Evolutionary conservation across 2,888 invertebrate species (phyloP), one percentile per base, ranked within the genome.

Genomic region (Caenorhabditis virilis): DNA sequence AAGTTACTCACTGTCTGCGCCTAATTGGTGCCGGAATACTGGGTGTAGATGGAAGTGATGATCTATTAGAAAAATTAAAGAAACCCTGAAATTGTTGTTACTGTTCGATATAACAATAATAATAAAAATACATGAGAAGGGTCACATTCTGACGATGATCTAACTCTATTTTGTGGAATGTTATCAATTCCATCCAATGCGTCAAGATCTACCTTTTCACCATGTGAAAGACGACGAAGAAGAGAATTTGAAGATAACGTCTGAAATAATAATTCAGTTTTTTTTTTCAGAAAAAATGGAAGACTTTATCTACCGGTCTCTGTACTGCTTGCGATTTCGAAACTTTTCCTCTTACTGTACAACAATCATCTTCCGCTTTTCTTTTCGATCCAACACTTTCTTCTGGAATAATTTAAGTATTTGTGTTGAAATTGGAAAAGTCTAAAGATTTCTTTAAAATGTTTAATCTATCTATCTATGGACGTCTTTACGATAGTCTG

Each of bases 181-280:
- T 25, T 25, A 18, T 42, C 42, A 42, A 42, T 25, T 42, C 25
- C 42, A 42, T 42, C 42, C 42, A 42, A 42, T 23, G 7, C 25
- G 4, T 38, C 38, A 5, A 38, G 20, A 18, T 38, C 38, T 9
- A 38, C 20, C 20, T 38, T 38, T 18, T 38, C 38, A 7, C 38
- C 38, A 20, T 11, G 16, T 4, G 38, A 38, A 5, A 38, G 20
- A 20, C 20, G 16, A 2, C 6, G 18, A 11, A 38, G 38, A 18
- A 38, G 38, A 20, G 38, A 38, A 7, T 18, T 20, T 18, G 38
- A 20, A 13, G 30, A 6, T 18, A 20, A 18, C 7, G 20, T 20
- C 38, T 38, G 38, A 38, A n/a, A n/a, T n/a, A n/a, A 38, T 20
- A 38, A 38, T 18, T 15, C 18, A 11, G 20, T 38, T 3, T 38